Evolutionary conservation across 2,888 invertebrate species (phyloP).

Genomic region (Callimorpha dominula): DNA sequence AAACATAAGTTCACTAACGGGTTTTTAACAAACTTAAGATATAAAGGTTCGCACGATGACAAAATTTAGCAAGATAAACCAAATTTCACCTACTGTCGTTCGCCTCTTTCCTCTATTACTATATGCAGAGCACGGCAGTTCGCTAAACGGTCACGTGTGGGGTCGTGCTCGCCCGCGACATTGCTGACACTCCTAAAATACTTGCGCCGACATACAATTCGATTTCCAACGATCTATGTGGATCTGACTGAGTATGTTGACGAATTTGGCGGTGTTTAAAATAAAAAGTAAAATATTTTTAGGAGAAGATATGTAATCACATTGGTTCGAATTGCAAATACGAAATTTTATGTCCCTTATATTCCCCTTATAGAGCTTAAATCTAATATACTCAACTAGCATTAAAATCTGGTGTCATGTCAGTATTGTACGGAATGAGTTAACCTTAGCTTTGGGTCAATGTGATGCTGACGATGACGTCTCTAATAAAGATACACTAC

Average conservation of each 20-base stretch:
- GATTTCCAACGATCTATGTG: slow-evolving; percentile 31
- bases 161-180: slow-evolving; percentile 32
- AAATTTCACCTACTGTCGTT: slow-evolving; percentile 2
- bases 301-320: neutral
- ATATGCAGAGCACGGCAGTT: slow-evolving; percentile 42
- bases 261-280: slow-evolving; percentile 2
- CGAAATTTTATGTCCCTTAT: no score
- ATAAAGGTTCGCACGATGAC: neutral
- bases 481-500: neutral
- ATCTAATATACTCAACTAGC: no score
- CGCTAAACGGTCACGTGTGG: slow-evolving; percentile 60
- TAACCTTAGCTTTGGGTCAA: no score
- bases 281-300: neutral
- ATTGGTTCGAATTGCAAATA: no score
- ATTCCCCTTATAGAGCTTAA: no score
- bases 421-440: no score
- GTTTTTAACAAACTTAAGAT: neutral
- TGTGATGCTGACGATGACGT: neutral
- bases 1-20: no score
- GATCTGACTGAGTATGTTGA: slow-evolving; percentile 4
- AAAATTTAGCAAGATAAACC: neutral
- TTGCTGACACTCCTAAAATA: slow-evolving; percentile 41
- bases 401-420: no score
- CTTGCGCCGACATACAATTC: slow-evolving; percentile 32
- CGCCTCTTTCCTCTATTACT: neutral